phyloP scores from a whole-genome alignment of 2,888 invertebrate genomes.

The Agrotis puta region DNA sequence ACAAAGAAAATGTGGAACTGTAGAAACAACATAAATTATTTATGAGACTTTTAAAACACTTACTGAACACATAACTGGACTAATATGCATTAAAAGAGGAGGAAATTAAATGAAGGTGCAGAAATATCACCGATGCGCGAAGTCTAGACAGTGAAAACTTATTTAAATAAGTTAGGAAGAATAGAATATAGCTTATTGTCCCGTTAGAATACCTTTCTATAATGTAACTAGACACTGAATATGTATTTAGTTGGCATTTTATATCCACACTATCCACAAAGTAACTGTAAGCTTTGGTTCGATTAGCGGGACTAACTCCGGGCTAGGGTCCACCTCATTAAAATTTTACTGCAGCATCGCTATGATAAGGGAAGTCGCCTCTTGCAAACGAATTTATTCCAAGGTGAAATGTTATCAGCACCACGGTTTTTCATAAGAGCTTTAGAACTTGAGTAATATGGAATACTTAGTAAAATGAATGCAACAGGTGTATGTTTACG shows the following conservation, averaged over 20 bases:
- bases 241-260: constrained; percentile 69
- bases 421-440: constrained; percentile 12
- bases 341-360: constrained; percentile 81
- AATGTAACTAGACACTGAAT: constrained; percentile 45
- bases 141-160: constrained; percentile 20
- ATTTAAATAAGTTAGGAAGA: constrained; percentile 22
- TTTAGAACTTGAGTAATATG: background rate
- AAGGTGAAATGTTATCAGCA: constrained; percentile 67
- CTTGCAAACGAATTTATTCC: constrained; percentile 63
- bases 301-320: constrained; percentile 78
- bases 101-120: constrained; percentile 27
- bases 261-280: constrained; percentile 69
- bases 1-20: constrained; percentile 63
- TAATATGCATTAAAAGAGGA: constrained; percentile 28
- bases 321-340: constrained; percentile 79
- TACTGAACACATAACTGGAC: constrained; percentile 60
- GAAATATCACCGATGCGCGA: background rate
- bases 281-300: constrained; percentile 78
- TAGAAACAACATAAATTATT: constrained; percentile 70
- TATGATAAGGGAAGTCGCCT: constrained; percentile 72
- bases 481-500: constrained; percentile 35
- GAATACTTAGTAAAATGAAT: background rate
- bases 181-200: constrained; percentile 33
- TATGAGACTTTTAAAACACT: constrained; percentile 64
- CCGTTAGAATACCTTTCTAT: constrained; percentile 54